Evolutionary conservation across 1,140 invertebrate genomes (phyloP).

Genomic region (Anthonomus grandis): DNA sequence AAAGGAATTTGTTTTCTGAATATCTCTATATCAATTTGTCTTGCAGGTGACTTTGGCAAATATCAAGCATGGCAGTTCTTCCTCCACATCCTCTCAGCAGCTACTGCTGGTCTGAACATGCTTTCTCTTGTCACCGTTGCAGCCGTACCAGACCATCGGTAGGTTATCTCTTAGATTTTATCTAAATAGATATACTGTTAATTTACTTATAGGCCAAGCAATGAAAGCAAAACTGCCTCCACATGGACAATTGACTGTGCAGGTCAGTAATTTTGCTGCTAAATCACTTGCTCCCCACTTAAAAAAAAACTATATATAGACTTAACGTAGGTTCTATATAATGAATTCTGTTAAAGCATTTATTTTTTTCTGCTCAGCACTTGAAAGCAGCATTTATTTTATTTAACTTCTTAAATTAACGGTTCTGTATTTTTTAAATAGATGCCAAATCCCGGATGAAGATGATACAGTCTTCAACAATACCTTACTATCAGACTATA

Average conservation of each 20-base stretch:
- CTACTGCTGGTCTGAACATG: slow-evolving; percentile 79
- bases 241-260: neutral
- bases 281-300: no score
- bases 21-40: no score
- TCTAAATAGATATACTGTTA: no score
- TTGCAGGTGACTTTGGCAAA: slow-evolving; percentile 73
- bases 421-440: no score
- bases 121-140: slow-evolving; percentile 72
- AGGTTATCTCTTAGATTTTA: slow-evolving; percentile 21
- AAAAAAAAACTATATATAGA: no score
- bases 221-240: neutral
- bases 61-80: slow-evolving; percentile 74
- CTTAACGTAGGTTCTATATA: no score
- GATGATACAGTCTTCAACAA: slow-evolving; percentile 48
- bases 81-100: slow-evolving; percentile 68
- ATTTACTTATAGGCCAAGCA: no score
- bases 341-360: no score
- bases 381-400: no score
- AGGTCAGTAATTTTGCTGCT: neutral
- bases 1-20: no score
- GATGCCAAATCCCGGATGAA: slow-evolving; percentile 61
- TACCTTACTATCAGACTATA: slow-evolving; percentile 55
- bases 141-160: slow-evolving; percentile 73
- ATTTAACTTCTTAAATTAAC: no score
- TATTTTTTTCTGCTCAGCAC: no score